Percentiles rank a stretch among this genome's conserved stretches.
phyloP scores from a whole-genome alignment of 2,113 vertebrate species.

The Macaca mulatta region DNA sequence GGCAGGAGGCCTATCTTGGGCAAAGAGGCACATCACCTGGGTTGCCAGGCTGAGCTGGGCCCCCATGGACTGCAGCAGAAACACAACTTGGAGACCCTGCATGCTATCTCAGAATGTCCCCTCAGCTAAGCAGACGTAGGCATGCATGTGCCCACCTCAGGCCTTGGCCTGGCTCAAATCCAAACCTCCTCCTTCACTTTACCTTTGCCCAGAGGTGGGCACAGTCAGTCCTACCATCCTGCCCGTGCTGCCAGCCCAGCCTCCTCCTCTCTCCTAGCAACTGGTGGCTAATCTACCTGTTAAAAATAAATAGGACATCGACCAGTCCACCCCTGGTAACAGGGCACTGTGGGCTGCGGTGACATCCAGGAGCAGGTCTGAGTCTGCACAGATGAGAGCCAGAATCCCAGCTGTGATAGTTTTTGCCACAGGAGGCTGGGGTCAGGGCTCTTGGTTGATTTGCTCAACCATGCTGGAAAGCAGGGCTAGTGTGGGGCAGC shows the following conservation, averaged over 20 bases:
- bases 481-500: not conserved
- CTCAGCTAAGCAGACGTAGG: not conserved
- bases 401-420: rapidly evolving
- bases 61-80: not conserved
- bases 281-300: not conserved
- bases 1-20: not conserved
- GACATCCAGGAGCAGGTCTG: not conserved
- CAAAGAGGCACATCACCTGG: not conserved
- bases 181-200: not conserved
- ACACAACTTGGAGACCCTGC: not conserved
- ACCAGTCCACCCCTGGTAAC: not conserved
- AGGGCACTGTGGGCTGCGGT: not conserved
- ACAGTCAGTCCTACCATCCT: not conserved
- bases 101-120: not conserved
- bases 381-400: not conserved
- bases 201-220: not conserved
- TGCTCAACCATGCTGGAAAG: not conserved
- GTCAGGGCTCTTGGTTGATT: not conserved
- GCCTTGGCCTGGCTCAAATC: constrained; percentile 38
- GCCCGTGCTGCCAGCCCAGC: not conserved
- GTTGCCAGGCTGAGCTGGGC: not conserved
- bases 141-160: not conserved
- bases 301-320: not conserved
- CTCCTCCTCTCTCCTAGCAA: not conserved
- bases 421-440: not conserved